Percentiles rank a stretch among this genome's conserved stretches.
Conservation (phyloP, 53 echinoderm and acorn worm genomes). For the Actinopyga echinites region DNA sequence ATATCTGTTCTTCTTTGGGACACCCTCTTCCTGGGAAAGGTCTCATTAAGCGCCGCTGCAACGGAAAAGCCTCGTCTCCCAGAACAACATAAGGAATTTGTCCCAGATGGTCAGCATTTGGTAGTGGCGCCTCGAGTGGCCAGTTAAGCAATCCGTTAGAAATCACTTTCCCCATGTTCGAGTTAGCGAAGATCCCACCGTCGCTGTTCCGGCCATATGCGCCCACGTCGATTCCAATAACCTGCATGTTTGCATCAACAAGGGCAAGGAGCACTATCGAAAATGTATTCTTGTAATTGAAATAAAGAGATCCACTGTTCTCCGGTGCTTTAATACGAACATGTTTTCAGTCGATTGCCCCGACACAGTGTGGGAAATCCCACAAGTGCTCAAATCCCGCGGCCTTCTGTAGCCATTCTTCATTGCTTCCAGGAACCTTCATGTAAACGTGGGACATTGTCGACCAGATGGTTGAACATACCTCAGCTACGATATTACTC, state of each 20-base stretch:
- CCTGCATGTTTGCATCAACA: conserved; percentile 39
- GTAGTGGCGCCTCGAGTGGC: conserved; percentile 36
- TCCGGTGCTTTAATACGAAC: conserved; percentile 43
- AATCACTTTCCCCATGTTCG: conserved; percentile 40
- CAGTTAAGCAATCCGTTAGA: background rate
- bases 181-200: conserved; percentile 49
- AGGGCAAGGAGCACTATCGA: conserved; percentile 35
- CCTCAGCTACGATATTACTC: background rate
- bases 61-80: conserved; percentile 45
- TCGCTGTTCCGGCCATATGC: conserved; percentile 34
- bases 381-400: background rate
- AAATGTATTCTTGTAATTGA: conserved; percentile 42
- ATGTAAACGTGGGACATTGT: background rate
- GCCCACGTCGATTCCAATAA: conserved; percentile 30
- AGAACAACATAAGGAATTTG: conserved; percentile 53
- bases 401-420: conserved; percentile 2
- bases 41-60: conserved; percentile 48
- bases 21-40: conserved; percentile 49
- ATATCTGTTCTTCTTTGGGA: conserved; percentile 25
- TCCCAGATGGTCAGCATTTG: conserved; percentile 26
- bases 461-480: background rate
- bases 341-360: conserved; percentile 55
- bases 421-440: background rate
- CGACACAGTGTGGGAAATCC: conserved; percentile 37
- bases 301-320: conserved; percentile 38